Conservation (phyloP, 2,797 vertebrate genomes). For the Tenualosa thibaudeaui region DNA sequence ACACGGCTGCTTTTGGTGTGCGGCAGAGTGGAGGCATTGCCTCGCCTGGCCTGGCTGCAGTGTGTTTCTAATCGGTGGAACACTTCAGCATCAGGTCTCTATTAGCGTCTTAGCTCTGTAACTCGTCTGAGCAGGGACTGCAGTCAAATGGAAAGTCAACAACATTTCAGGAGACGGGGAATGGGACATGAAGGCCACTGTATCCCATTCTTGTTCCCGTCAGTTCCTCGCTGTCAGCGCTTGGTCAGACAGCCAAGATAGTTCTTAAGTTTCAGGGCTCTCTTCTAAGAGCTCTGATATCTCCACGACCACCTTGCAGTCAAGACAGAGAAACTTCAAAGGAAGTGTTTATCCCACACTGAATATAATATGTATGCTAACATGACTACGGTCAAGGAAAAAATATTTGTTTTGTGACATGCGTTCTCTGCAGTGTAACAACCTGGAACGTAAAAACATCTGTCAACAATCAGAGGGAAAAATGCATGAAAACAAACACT, state of each 20-base stretch:
- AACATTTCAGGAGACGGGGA: conserved; percentile 21
- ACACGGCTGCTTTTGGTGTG: conserved; percentile 38
- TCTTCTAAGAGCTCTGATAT: not conserved
- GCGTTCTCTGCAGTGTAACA: conserved; percentile 61
- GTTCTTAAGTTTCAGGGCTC: not conserved
- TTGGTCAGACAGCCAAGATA: not conserved
- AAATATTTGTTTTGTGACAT: conserved; percentile 58
- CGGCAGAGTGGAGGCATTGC: not conserved
- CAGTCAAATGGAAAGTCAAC: conserved; percentile 27
- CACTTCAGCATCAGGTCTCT: conserved; percentile 61
- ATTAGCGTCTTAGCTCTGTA: conserved; percentile 55
- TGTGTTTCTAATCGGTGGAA: conserved; percentile 61
- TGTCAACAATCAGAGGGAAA: conserved; percentile 86
- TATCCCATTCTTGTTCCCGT: not conserved
- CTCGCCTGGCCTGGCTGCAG: conserved; percentile 16
- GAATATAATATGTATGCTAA: conserved; percentile 48
- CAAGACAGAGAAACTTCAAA: conserved; percentile 42
- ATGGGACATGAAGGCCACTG: not conserved
- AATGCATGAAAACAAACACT: conserved; percentile 87
- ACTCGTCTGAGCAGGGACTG: conserved; percentile 42
- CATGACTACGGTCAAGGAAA: conserved; percentile 52
- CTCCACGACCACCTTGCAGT: not conserved
- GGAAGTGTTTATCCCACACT: conserved; percentile 52
- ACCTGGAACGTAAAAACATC: conserved; percentile 84
- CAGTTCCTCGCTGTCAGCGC: not conserved